Evolutionary conservation across 2,888 invertebrate species (phyloP), one percentile per base, ranked within the genome.

Genomic region (Dryobota labecula): DNA sequence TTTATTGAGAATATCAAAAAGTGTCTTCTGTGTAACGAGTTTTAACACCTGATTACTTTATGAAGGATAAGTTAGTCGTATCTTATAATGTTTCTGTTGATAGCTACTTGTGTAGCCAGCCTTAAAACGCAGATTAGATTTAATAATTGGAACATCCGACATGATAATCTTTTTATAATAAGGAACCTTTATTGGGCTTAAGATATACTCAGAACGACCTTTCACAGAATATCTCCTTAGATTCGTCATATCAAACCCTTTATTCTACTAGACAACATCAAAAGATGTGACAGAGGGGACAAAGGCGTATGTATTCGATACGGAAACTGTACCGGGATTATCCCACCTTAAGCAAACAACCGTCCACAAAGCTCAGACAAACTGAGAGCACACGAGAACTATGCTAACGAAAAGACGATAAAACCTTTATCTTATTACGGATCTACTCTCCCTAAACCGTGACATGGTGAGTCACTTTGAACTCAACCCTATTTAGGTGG

Each of bases 381-480:
- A 89, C 90, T 86, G 89, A 87, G 87, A 88, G 88, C 90, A 88
- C 88, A 92, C 92, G 92, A 89, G 91, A 93, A 92, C 93, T 94
- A 92, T 92, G 91, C 92, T 94, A 94, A 95, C 94, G 93, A 92
- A 94, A 95, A 94, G 92, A 91, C 90, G 93, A 93, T 94, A 95
- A 95, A 92, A 92, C 94, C 95, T 93, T 95, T 94, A 95, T 94
- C 94, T 94, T 94, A 94, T 95, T 95, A 95, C 90, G 87, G 88
- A 88, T 89, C 85, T 86, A 81, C 84, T 86, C 77, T 84, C 86
- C 82, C 86, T 87, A 88, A 90, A 87, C 82, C 83, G 76, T 83
- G 72, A 81, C 83, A 79, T 79, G 81, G 75, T 77, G 82, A 83
- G 84, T 86, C 86, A 88, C 84, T 88, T 71, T 74, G 60, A 80